A percentile compares a stretch with the other conserved stretches of the same genome.
Evolutionary conservation across 1,140 invertebrate species (phyloP).

Genomic region (Sminthurides bifidus): DNA sequence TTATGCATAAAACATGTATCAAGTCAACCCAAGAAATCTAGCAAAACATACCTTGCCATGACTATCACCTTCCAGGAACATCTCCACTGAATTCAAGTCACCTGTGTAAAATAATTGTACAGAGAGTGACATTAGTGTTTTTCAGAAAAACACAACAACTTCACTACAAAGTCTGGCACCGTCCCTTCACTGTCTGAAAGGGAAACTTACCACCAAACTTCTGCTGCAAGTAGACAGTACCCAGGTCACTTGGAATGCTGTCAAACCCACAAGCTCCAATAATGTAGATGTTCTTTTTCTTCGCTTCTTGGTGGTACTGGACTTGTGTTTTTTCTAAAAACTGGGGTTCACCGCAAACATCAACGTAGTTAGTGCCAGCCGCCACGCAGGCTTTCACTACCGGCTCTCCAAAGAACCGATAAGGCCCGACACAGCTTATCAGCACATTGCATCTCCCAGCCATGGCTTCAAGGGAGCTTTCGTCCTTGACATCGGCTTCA

Average conservation of each 20-base stretch:
- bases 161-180: too few relatives aligned
- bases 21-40: conserved; percentile 1
- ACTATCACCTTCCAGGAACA: conserved; percentile 42
- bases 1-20: conserved; percentile 2
- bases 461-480: conserved; percentile 60
- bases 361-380: conserved; percentile 68
- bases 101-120: conserved; percentile 38
- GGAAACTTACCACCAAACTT: conserved; percentile 52
- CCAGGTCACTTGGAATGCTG: conserved; percentile 72
- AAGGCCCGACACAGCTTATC: conserved; percentile 81
- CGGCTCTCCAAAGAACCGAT: conserved; percentile 75
- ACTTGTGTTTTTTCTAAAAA: conserved; percentile 77
- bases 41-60: conserved; percentile 32
- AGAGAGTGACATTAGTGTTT: background rate
- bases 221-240: conserved; percentile 57
- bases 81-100: conserved; percentile 63
- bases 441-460: conserved; percentile 57
- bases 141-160: background rate
- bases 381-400: conserved; percentile 82
- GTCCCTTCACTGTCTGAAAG: too few relatives aligned
- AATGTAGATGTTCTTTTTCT: conserved; percentile 66
- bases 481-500: conserved; percentile 62
- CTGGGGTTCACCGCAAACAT: conserved; percentile 51
- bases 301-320: conserved; percentile 61
- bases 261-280: conserved; percentile 86